A percentile compares a stretch with the other conserved stretches of the same genome.
Evolutionary conservation across 2,888 invertebrate species (phyloP).

Genomic region (Chirona hameri): DNA sequence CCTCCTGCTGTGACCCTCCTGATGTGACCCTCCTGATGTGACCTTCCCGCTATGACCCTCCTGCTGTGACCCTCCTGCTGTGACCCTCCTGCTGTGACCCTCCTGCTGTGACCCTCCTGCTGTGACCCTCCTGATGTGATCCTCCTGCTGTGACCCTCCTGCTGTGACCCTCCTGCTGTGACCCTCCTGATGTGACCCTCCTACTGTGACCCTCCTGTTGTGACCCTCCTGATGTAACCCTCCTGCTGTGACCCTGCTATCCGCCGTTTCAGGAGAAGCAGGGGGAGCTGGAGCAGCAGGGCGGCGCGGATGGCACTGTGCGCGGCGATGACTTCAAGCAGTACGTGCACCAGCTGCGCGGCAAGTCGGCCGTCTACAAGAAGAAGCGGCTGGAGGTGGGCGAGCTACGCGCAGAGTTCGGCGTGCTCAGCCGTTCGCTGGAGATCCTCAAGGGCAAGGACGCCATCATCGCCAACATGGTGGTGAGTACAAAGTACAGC

Average conservation of each 20-base stretch:
- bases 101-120: no score
- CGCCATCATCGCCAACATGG: slow-evolving; percentile 53
- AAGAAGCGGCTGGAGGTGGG: slow-evolving; percentile 71
- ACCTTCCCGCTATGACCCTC: slow-evolving; percentile 37
- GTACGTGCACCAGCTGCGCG: slow-evolving; percentile 74
- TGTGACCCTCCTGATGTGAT: no score
- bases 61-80: not conserved
- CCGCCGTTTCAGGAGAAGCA: slow-evolving; percentile 47
- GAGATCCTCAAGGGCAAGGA: slow-evolving; percentile 62
- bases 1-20: no score
- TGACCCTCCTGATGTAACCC: not conserved
- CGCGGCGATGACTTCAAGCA: slow-evolving; percentile 79
- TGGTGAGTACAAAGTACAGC: slow-evolving; percentile 49
- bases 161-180: no score
- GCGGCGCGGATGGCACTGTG: slow-evolving; percentile 62
- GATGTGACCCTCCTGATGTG: no score
- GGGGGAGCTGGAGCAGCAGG: slow-evolving; percentile 48
- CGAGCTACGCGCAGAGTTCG: slow-evolving; percentile 69
- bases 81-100: not conserved
- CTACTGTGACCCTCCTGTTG: slow-evolving; percentile 37
- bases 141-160: no score
- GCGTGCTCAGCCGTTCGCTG: slow-evolving; percentile 68
- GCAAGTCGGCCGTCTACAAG: slow-evolving; percentile 76
- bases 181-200: no score
- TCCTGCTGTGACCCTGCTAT: not conserved